phyloP scores from a whole-genome alignment of 2,888 invertebrate genomes.

The Arrhopalites spinosus region DNA sequence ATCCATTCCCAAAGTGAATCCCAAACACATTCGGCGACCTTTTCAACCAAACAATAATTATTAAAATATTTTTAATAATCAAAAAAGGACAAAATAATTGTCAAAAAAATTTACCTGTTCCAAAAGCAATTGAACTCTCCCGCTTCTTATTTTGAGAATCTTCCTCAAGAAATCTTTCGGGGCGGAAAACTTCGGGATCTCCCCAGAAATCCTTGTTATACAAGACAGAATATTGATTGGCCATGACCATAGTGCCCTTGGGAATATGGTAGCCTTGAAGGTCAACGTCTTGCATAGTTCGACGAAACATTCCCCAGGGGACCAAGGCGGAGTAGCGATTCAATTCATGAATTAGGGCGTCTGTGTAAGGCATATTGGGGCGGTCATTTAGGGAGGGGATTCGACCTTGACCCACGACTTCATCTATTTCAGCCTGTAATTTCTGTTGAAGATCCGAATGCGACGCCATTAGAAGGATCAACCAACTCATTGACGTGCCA shows the following conservation, averaged over 20 bases:
- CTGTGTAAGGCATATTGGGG: not conserved
- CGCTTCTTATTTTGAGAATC: not conserved
- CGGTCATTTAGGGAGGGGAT: not conserved
- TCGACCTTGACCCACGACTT: not conserved
- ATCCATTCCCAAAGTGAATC: not conserved
- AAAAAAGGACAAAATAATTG: too few species aligned
- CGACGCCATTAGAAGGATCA: not conserved
- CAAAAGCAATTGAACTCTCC: not conserved
- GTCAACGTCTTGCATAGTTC: not conserved
- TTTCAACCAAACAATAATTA: too few species aligned
- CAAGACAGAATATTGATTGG: not conserved
- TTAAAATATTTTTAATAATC: too few species aligned
- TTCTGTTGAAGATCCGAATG: not conserved
- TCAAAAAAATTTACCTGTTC: not conserved
- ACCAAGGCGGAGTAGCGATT: not conserved
- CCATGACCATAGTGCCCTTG: not conserved
- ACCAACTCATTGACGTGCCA: not conserved
- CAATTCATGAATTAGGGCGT: not conserved
- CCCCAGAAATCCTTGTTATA: not conserved
- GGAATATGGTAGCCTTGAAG: not conserved
- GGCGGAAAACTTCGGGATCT: not conserved
- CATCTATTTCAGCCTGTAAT: not conserved
- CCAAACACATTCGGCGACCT: not conserved
- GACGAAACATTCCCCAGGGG: not conserved
- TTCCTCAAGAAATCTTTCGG: not conserved